Evolutionary conservation across 2,797 vertebrate species (phyloP).

Genomic region (Xyrichtys novacula): DNA sequence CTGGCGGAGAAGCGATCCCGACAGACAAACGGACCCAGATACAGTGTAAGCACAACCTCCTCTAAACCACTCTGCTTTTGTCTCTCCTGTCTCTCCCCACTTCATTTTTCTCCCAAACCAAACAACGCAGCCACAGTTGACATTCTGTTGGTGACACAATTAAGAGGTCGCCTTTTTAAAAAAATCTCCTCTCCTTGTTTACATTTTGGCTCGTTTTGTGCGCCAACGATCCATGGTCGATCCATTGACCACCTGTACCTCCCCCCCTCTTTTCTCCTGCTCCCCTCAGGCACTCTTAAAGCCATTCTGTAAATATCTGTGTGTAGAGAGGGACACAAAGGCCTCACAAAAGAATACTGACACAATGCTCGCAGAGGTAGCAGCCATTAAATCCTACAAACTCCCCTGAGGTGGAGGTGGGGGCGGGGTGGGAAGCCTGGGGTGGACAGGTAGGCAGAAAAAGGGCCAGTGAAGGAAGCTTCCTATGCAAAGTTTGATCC

Average conservation of each 20-base stretch:
- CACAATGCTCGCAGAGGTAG: constrained; percentile 73
- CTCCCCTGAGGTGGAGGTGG: constrained; percentile 27
- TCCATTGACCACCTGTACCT: constrained; percentile 64
- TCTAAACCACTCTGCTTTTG: constrained; percentile 45
- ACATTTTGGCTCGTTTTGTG: constrained; percentile 76
- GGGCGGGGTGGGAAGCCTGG: constrained; percentile 28
- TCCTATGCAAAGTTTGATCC: constrained; percentile 86
- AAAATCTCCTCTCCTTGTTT: constrained; percentile 76
- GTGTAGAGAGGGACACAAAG: constrained; percentile 68
- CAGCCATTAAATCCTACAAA: constrained; percentile 51
- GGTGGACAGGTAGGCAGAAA: constrained; percentile 53
- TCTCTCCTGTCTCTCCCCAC: constrained; percentile 51
- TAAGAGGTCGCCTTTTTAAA: constrained; percentile 53
- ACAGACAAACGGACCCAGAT: constrained; percentile 86
- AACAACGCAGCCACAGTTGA: constrained; percentile 77
- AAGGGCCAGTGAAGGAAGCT: constrained; percentile 58
- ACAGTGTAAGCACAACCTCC: constrained; percentile 84
- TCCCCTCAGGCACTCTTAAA: constrained; percentile 66
- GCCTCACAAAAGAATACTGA: constrained; percentile 73
- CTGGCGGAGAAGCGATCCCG: constrained; percentile 94
- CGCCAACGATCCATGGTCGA: constrained; percentile 63
- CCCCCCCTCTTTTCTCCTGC: constrained; percentile 43
- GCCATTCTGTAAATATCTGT: constrained; percentile 79
- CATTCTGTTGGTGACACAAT: constrained; percentile 74
- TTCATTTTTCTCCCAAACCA: constrained; percentile 68